These are phyloP conservation scores for Brachynemurus nebulosus DNA, from an alignment of 2,888 invertebrate species.

Conservation along the genomic window DNA sequence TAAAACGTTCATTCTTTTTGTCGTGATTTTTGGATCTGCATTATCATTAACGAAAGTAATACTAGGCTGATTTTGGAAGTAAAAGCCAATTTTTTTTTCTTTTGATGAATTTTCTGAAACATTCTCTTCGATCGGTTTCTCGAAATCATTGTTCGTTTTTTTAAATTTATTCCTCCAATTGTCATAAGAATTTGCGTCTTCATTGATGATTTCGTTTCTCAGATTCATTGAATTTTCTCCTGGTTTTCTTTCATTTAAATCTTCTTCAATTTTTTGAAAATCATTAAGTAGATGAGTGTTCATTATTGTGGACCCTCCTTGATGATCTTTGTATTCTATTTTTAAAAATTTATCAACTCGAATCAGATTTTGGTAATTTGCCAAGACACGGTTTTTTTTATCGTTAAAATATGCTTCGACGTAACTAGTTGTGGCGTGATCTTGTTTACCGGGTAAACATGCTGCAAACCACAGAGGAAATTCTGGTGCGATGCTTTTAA, in stretches of 20 bases:
- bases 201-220: background rate
- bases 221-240: background rate
- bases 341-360: conserved; percentile 1
- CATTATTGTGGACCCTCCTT: background rate
- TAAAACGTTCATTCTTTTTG: background rate
- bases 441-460: background rate
- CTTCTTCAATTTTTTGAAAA: background rate
- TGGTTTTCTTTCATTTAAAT: background rate
- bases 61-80: too few relatives aligned
- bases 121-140: background rate
- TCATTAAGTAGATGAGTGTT: background rate
- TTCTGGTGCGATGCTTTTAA: background rate
- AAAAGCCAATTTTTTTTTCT: too few relatives aligned
- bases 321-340: background rate
- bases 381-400: background rate
- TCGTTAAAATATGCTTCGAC: background rate
- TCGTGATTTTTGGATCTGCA: background rate
- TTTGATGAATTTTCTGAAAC: too few relatives aligned
- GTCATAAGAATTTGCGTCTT: background rate
- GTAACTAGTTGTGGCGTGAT: background rate
- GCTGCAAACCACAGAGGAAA: background rate
- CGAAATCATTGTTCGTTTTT: background rate
- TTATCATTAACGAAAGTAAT: background rate
- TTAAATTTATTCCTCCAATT: background rate
- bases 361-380: background rate